Base-by-base conservation (phyloP, 2,888 invertebrate species). In the Dione vanillae region DNA sequence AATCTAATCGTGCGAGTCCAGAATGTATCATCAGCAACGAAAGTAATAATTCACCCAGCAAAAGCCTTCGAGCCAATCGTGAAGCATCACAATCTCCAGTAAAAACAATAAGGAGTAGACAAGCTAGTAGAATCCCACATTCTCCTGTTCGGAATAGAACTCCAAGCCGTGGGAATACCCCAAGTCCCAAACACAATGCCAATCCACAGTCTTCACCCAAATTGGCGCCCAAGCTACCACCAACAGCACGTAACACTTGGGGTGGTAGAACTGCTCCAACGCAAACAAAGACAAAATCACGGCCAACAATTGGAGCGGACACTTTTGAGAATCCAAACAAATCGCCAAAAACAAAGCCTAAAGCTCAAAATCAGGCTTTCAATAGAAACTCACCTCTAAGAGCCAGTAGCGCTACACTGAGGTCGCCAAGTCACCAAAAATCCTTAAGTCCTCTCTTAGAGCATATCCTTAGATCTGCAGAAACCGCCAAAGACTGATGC, bases 401-500 rank as follows among this genome's bases (percentile, higher is more conserved):
- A 78, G 88, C 94, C 41, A 87, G 94, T 82, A 89, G 91, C 68
- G 89, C 90, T 11, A 91, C 92, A 43, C 75, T 94, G 47, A 84
- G 93, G 74, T 95, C 95, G 0, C 95, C 95, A 16, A 95, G 95
- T 0, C 92, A 87, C 71, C 94, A 95, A 70, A 94, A 96, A 84
- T 90, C 92, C 71, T 85, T 95, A 41, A 94, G 95, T 70, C 96
- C 96, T 7, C 94, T 96, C 6, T 84, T 97, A 56, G 95, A 96
- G 80, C 96, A 96, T 82, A 95, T 97, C 41, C 85, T 97, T 2
- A 94, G 95, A 77, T 95, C 96, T 37, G 95, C 96, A 6, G 96
- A 95, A 78, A 95, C 94, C 3, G 95, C 96, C 0, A 95, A 96
- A 80, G 96, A 97, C 78, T n/a, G 97, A 97, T 80, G 95, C 95